Evolutionary conservation across 2,888 invertebrate species (phyloP).

Genomic region (Eutolmus rufibarbis): DNA sequence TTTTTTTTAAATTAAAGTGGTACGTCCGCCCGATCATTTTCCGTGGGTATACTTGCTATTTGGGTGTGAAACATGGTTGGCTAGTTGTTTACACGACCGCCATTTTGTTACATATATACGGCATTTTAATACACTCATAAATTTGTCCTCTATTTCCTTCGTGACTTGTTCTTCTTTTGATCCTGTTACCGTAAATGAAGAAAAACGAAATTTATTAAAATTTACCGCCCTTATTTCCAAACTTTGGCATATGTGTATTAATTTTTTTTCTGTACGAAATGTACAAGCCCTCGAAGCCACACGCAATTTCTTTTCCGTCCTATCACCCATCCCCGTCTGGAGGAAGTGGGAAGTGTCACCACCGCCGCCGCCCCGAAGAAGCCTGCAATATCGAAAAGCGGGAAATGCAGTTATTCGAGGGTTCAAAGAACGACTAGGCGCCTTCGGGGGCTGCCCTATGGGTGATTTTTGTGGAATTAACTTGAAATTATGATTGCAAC

Average conservation of each 20-base stretch:
- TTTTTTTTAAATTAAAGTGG: neutral
- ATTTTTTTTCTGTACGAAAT: neutral
- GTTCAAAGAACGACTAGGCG: neutral
- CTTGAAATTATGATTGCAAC: neutral
- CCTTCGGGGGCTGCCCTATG: neutral
- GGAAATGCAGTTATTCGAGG: neutral
- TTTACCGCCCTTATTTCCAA: neutral
- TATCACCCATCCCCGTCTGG: neutral
- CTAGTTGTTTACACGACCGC: conserved; percentile 48
- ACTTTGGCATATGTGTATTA: neutral
- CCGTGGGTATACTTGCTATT: conserved; percentile 41
- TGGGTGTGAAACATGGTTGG: conserved; percentile 49
- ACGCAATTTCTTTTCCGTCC: neutral
- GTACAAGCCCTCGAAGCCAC: neutral
- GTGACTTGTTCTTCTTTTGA: neutral
- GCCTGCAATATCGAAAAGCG: neutral
- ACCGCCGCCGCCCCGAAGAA: neutral
- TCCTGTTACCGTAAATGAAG: neutral
- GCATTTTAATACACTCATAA: conserved; percentile 31
- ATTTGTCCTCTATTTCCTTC: conserved; percentile 29
- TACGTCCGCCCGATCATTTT: neutral
- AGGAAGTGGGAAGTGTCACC: conserved; percentile 25
- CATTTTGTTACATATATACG: conserved; percentile 48
- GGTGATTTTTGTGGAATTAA: neutral
- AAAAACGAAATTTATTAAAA: neutral